Conservation (phyloP, 64 coral and sea anemone species). For the Orbicella faveolata region DNA sequence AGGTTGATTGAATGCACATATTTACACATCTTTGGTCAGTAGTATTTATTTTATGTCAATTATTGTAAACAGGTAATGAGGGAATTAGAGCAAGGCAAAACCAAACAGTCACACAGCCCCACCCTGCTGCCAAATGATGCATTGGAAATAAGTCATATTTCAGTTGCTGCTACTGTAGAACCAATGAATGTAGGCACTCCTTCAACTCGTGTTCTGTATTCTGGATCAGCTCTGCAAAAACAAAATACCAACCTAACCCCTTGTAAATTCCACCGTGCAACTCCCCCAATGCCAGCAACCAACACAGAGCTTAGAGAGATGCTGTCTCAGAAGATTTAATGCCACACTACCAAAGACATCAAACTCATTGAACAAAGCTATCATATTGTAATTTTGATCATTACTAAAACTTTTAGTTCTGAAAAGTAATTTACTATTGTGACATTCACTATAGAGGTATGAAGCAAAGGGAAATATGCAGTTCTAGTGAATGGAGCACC, state of each 20-base stretch:
- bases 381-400: too few species aligned
- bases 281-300: slow-evolving; percentile 56
- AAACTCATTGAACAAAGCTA: too few species aligned
- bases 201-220: slow-evolving; percentile 38
- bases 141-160: slow-evolving; percentile 60
- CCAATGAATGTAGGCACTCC: slow-evolving; percentile 2
- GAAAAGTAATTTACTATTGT: too few species aligned
- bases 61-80: neutral
- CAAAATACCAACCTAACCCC: slow-evolving; percentile 47
- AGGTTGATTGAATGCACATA: neutral
- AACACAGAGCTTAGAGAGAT: slow-evolving; percentile 53
- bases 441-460: too few species aligned
- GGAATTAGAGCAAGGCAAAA: neutral
- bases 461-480: too few species aligned
- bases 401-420: too few species aligned
- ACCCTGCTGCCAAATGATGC: neutral
- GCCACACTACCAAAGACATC: neutral
- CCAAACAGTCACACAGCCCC: neutral
- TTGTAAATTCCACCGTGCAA: slow-evolving; percentile 74
- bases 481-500: too few species aligned
- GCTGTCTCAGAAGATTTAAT: slow-evolving; percentile 62
- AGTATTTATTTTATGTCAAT: neutral
- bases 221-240: slow-evolving; percentile 51
- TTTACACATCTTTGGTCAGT: neutral
- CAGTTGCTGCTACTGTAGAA: slow-evolving; percentile 50